Evolutionary conservation across 1,140 invertebrate species (phyloP), one percentile per base, ranked within the genome.

Genomic region (Drosophila paulistorum): DNA sequence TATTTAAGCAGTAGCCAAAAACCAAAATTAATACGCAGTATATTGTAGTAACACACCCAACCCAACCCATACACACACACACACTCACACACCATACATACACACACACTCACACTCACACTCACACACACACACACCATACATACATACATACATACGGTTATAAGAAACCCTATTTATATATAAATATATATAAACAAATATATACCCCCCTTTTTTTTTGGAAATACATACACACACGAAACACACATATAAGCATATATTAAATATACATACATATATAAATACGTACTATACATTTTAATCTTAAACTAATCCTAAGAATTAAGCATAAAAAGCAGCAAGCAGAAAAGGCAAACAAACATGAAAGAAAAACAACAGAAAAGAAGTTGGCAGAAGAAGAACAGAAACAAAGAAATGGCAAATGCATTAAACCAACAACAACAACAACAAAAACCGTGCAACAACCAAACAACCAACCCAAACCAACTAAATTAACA

Each of bases 1-100:
- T 61, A n/a, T 42, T 20, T 89, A 90, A 89, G 84, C 59, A 71
- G 84, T 90, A 89, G 84, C 84, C 84, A 89, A 89, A 87, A 89
- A 89, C 71, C 66, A 84, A 86, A 90, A 84, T 74, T 81, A 51
- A 78, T 84, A 81, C 81, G 75, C 62, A 83, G 77, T 84, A 81
- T 77, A 86, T 81, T 81, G 67, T 83, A 83, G 73, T 78, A 68
- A 77, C 62, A 68, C 65, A 81, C 77, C 81, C 37, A 39, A 11
- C 71, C 72, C 51, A 65, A 11, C 71, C 72, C 51, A 65, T 37
- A 70, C 42, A 68, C 41, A 4, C n/a, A 3, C n/a, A 14, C 45
- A n/a, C 60, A 58, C 39, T 57, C 59, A 74, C 20, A 74, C 55
- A 71, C 42, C 51, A 65, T 37, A 70, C 42, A 68, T 13, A 51